A percentile compares a stretch with the other conserved stretches of the same genome.
phyloP scores from a whole-genome alignment of 2,888 invertebrate genomes.

The Eumacrocentrus americanus region DNA sequence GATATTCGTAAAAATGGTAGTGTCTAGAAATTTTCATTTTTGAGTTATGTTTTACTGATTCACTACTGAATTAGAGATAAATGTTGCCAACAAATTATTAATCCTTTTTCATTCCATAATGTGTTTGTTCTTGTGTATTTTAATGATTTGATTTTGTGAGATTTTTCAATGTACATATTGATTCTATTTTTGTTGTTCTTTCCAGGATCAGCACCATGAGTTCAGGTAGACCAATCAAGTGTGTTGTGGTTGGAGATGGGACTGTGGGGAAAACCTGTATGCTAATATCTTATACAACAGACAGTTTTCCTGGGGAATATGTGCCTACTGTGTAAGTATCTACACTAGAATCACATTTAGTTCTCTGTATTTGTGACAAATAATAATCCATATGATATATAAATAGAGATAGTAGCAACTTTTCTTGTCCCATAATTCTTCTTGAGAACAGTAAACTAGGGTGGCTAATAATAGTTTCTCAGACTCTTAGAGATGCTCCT shows the following conservation, averaged over 20 bases:
- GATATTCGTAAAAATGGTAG: too few relatives aligned
- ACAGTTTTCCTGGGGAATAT: constrained; percentile 93
- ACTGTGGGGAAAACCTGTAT: constrained; percentile 94
- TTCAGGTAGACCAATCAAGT: constrained; percentile 90
- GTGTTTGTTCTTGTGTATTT: too few relatives aligned
- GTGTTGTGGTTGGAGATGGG: constrained; percentile 91
- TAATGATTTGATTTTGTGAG: background rate
- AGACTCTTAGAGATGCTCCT: constrained; percentile 28
- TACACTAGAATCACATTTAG: constrained; percentile 11
- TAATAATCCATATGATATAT: constrained; percentile 27
- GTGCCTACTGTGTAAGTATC: constrained; percentile 89
- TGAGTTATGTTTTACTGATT: background rate
- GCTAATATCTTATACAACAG: constrained; percentile 91
- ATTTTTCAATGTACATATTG: background rate
- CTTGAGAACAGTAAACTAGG: constrained; percentile 42
- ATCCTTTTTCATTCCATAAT: too few relatives aligned
- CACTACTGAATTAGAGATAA: background rate
- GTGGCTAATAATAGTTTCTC: constrained; percentile 37
- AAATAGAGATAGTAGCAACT: constrained; percentile 24
- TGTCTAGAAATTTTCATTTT: background rate
- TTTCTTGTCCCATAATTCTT: constrained; percentile 40
- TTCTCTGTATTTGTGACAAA: background rate
- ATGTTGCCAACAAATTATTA: too few relatives aligned
- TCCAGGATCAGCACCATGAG: constrained; percentile 69
- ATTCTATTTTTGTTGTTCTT: constrained; percentile 9